Conservation (phyloP, 2,888 invertebrate genomes). For the Tenodera sinensis region DNA sequence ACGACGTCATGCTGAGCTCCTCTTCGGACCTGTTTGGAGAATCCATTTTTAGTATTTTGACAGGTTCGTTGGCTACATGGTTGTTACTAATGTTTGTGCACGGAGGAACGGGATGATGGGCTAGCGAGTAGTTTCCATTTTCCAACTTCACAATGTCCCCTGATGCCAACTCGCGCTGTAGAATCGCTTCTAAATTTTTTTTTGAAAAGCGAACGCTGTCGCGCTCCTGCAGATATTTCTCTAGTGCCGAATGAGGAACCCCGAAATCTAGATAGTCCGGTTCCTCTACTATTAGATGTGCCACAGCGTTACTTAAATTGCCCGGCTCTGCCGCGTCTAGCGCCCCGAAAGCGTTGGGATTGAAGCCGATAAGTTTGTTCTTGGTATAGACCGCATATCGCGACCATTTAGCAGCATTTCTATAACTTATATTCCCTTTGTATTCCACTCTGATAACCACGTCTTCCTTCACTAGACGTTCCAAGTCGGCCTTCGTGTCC, state of each 20-base stretch:
- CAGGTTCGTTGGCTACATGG: not conserved
- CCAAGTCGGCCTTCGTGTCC: slow-evolving; percentile 68
- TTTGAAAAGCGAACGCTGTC: slow-evolving; percentile 41
- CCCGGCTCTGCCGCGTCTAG: slow-evolving; percentile 41
- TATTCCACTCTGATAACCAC: slow-evolving; percentile 79
- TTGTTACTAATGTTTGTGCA: not conserved
- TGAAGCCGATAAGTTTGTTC: slow-evolving; percentile 30
- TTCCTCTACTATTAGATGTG: slow-evolving; percentile 66
- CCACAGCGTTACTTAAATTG: slow-evolving; percentile 61
- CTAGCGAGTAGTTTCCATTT: slow-evolving; percentile 64
- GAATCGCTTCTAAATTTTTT: slow-evolving; percentile 49
- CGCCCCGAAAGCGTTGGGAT: slow-evolving; percentile 22
- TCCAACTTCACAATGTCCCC: slow-evolving; percentile 64
- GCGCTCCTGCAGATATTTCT: slow-evolving; percentile 61
- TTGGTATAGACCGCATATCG: slow-evolving; percentile 37
- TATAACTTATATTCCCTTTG: slow-evolving; percentile 80
- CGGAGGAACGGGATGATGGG: slow-evolving; percentile 23
- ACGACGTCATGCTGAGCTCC: not conserved
- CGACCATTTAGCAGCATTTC: slow-evolving; percentile 74
- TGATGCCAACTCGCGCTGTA: slow-evolving; percentile 65
- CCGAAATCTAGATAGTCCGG: slow-evolving; percentile 69
- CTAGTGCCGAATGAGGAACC: slow-evolving; percentile 64
- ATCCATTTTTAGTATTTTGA: slow-evolving; percentile 23
- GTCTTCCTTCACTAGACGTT: slow-evolving; percentile 69
- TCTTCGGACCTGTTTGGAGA: slow-evolving; percentile 8